Conservation (phyloP, 2,888 invertebrate genomes). For the Zaprionus obscuricornis region DNA sequence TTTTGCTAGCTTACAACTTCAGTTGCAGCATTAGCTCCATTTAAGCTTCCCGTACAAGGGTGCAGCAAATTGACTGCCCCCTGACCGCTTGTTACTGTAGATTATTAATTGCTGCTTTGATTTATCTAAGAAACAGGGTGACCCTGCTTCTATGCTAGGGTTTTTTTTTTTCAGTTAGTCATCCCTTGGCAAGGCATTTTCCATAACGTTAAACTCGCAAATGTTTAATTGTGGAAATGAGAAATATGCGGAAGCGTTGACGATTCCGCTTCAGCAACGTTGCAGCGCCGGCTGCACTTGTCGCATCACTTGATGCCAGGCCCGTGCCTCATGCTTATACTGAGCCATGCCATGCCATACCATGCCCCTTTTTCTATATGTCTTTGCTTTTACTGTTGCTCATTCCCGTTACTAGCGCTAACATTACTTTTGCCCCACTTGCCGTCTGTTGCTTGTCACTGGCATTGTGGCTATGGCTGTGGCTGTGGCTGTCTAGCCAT, state of each 20-base stretch:
- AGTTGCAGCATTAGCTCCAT: slow-evolving; percentile 62
- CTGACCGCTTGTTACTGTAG: slow-evolving; percentile 36
- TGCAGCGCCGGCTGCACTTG: slow-evolving; percentile 70
- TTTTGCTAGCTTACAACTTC: slow-evolving; percentile 8
- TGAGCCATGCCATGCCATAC: background rate
- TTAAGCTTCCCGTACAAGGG: slow-evolving; percentile 62
- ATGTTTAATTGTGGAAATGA: slow-evolving; percentile 80
- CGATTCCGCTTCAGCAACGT: slow-evolving; percentile 76
- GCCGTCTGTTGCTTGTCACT: slow-evolving; percentile 51
- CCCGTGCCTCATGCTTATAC: slow-evolving; percentile 27
- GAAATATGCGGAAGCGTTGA: slow-evolving; percentile 79
- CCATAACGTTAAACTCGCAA: slow-evolving; percentile 61
- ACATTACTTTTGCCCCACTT: background rate
- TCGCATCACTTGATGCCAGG: slow-evolving; percentile 76
- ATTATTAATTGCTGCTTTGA: slow-evolving; percentile 75
- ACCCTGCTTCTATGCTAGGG: background rate
- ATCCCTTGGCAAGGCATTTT: slow-evolving; percentile 50
- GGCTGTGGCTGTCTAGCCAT: slow-evolving; percentile 53
- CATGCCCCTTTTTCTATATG: background rate
- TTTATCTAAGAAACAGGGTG: slow-evolving; percentile 65
- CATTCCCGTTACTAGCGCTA: slow-evolving; percentile 15
- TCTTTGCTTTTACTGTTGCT: too few species aligned
- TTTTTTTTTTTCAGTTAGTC: too few species aligned
- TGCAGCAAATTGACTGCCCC: slow-evolving; percentile 48
- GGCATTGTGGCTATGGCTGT: slow-evolving; percentile 49